phyloP scores from a whole-genome alignment of 2,113 vertebrate species.

The Elanoides forficatus region DNA sequence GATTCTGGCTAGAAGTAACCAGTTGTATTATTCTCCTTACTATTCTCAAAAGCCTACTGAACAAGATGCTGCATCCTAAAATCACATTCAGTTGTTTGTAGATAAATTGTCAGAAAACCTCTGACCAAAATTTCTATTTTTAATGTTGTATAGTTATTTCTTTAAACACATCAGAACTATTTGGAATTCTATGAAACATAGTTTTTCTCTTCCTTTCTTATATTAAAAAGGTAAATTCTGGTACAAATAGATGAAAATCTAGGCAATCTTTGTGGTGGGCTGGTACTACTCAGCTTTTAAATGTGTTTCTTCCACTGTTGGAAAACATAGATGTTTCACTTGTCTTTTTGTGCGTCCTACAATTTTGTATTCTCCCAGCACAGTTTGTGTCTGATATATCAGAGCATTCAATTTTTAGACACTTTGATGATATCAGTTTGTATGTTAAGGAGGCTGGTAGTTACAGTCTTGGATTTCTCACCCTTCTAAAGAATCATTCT shows the following conservation, averaged over 20 bases:
- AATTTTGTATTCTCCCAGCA: not conserved
- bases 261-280: not conserved
- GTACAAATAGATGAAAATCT: not conserved
- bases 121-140: not conserved
- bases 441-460: not conserved
- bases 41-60: not conserved
- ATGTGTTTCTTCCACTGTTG: not conserved
- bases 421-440: not conserved
- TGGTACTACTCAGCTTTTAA: not conserved
- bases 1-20: not conserved
- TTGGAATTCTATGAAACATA: not conserved
- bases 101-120: not conserved
- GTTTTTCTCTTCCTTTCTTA: not conserved
- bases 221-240: not conserved
- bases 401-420: not conserved
- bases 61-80: not conserved
- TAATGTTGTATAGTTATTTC: not conserved
- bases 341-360: not conserved
- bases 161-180: not conserved
- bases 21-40: not conserved
- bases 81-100: not conserved
- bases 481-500: not conserved
- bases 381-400: not conserved
- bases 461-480: not conserved
- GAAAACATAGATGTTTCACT: not conserved